Evolutionary conservation across 2,113 vertebrate species (phyloP).

Genomic region (Sphaerodactylus townsendi): DNA sequence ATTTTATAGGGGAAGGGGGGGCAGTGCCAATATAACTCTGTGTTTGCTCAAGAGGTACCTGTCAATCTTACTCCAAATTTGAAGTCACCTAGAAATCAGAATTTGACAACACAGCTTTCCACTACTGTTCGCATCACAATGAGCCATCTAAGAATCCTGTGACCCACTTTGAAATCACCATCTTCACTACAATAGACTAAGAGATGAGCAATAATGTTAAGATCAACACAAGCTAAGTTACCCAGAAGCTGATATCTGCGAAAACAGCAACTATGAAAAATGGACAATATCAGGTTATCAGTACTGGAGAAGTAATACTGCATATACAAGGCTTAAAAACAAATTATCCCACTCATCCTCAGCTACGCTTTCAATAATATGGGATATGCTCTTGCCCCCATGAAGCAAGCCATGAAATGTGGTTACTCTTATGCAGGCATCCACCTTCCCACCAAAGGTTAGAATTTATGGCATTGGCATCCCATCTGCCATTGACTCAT

Average conservation of each 20-base stretch:
- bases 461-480: background rate
- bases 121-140: background rate
- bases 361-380: background rate
- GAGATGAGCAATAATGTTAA: slow-evolving; percentile 56
- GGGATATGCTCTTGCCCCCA: background rate
- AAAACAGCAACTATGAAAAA: background rate
- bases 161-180: background rate
- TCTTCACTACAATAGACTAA: slow-evolving; percentile 33
- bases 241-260: slow-evolving; percentile 4
- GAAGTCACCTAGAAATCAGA: background rate
- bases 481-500: background rate
- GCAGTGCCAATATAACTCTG: background rate
- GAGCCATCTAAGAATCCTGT: background rate
- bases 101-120: background rate
- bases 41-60: background rate
- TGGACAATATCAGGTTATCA: slow-evolving; percentile 29
- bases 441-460: background rate
- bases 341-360: no score
- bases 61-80: background rate
- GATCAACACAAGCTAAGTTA: slow-evolving; percentile 35
- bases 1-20: background rate
- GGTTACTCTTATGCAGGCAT: background rate
- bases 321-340: no score
- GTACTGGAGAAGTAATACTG: slow-evolving; percentile 17
- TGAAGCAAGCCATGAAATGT: background rate